Base-by-base conservation (phyloP, 2,113 vertebrate species). In the Noctilio leporinus region DNA sequence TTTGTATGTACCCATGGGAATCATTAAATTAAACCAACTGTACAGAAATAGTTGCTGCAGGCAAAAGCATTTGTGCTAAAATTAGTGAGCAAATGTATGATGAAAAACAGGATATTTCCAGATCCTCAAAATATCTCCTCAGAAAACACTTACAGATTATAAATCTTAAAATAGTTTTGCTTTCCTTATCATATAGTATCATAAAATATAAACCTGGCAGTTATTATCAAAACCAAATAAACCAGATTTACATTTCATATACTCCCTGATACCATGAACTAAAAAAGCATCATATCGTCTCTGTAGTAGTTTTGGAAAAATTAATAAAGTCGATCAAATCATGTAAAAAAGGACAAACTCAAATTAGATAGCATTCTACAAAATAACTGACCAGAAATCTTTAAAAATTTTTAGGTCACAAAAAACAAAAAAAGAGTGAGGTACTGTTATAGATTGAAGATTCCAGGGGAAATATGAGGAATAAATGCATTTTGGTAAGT, bases 231-330 rank as follows among this genome's bases (percentile, higher is more conserved):
- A 53, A 26, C 9, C 9, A 64, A 69, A 33, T 22, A 33, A 49
- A 12, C 22, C 10, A 15, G 2, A 12, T 47, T 85, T n/a, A 24
- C 2, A 53, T 22, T 15, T 86, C 30, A 9, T 6, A 1, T 2
- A 7, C 3, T 10, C 22, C 5, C 3, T 43, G 6, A 24, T 43
- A 17, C 11, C 4, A 65, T 3, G 1, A 11, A 69, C 28, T 8
- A 53, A 4, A 40, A 75, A 59, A 78, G 1, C 65, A 59, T 10
- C 10, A 10, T 16, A 38, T 19, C 24, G n/a, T 1, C 9, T 30
- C 35, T 43, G 4, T 19, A 81, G 8, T 2, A 43, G 49, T 70
- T 89, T 24, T 49, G 9, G 7, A 51, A 82, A 75, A 43, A 3
- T 24, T 6, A 0, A 26, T 62, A 33, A 70, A 7, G 5, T 69